phyloP scores from a whole-genome alignment of 2,113 vertebrate species.

The Oncorhynchus clarkii region DNA sequence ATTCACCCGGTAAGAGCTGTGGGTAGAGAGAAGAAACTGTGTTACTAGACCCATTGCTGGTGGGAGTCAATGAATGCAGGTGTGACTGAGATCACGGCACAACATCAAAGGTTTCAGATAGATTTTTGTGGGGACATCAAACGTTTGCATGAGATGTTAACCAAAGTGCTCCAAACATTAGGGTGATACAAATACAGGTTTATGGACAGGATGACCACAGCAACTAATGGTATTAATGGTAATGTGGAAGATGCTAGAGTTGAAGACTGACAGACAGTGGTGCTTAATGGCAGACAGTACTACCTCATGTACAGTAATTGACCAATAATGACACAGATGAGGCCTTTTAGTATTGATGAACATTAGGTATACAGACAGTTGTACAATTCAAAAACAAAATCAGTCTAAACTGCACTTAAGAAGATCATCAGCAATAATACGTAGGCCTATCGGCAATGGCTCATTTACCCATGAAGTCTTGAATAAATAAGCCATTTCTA shows the following conservation, averaged over 20 bases:
- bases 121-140: conserved; percentile 24
- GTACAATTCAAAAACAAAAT: neutral
- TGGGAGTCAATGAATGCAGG: conserved; percentile 41
- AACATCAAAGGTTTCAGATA: conserved; percentile 21
- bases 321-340: conserved; percentile 31
- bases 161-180: conserved; percentile 54
- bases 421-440: neutral
- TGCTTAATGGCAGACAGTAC: too few species aligned
- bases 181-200: conserved; percentile 17
- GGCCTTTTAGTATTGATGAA: neutral
- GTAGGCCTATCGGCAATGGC: neutral
- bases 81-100: conserved; percentile 3
- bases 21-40: conserved; percentile 64
- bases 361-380: too few species aligned
- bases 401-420: neutral
- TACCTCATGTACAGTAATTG: neutral
- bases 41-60: conserved; percentile 55
- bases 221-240: conserved; percentile 16
- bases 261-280: conserved; percentile 5
- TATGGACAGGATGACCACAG: conserved; percentile 27
- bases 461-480: conserved; percentile 23
- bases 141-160: conserved; percentile 62
- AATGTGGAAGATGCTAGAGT: conserved; percentile 8
- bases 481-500: conserved; percentile 27
- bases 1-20: conserved; percentile 80